A percentile compares a stretch with the other conserved stretches of the same genome.
These are phyloP conservation scores for Pantala flavescens DNA, from an alignment of 1,140 invertebrate species.

Conservation along the genomic window DNA sequence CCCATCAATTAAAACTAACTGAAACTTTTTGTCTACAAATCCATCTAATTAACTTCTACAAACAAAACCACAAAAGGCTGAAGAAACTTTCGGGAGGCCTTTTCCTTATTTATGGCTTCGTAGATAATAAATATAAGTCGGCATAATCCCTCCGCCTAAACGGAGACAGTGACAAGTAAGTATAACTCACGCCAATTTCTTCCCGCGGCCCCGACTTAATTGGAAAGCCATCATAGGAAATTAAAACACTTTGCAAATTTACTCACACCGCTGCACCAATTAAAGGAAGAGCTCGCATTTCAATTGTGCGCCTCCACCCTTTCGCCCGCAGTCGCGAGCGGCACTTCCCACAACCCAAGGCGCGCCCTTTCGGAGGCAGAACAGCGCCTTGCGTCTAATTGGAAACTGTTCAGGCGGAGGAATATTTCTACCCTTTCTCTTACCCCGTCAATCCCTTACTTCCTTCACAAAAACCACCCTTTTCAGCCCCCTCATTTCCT, in stretches of 20 bases:
- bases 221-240: background rate
- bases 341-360: background rate
- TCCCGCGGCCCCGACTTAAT: background rate
- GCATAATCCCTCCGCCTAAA: background rate
- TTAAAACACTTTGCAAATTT: conserved; percentile 8
- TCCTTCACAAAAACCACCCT: background rate
- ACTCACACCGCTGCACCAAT: conserved; percentile 7
- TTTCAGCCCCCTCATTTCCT: background rate
- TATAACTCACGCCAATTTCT: background rate
- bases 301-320: background rate
- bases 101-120: background rate
- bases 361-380: conserved; percentile 1
- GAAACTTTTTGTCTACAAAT: background rate
- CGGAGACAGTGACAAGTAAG: background rate
- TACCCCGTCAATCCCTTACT: background rate
- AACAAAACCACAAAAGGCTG: background rate
- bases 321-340: background rate
- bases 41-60: background rate
- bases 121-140: background rate
- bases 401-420: background rate
- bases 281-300: conserved; percentile 5
- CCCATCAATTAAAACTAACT: too few species aligned
- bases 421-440: background rate
- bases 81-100: background rate
- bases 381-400: background rate